Evolutionary conservation across 2,113 vertebrate genomes (phyloP).

Genomic region (Pseudolaguvia tuberculata): DNA sequence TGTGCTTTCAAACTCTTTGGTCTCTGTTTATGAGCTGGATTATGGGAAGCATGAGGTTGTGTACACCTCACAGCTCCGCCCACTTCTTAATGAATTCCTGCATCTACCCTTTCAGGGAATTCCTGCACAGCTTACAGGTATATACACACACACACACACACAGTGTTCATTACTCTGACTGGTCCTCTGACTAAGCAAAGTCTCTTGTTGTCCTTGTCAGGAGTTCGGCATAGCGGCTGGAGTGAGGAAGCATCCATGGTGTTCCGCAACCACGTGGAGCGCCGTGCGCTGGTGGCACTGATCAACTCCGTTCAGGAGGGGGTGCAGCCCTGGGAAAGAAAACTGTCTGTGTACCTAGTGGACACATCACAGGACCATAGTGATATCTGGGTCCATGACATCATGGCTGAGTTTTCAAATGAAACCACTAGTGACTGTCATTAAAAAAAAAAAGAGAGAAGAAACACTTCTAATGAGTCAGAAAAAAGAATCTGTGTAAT

Average conservation of each 20-base stretch:
- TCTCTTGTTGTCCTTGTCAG: constrained; percentile 60
- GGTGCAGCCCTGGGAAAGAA: constrained; percentile 71
- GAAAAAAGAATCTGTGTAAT: too few species aligned
- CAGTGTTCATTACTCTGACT: background rate
- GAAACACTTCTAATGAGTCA: too few species aligned
- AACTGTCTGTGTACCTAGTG: constrained; percentile 79
- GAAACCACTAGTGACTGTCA: constrained; percentile 42
- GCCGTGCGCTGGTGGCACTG: constrained; percentile 81
- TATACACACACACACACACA: background rate
- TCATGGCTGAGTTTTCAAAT: constrained; percentile 74
- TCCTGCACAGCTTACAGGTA: constrained; percentile 86
- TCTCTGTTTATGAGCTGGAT: constrained; percentile 87
- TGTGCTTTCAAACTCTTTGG: constrained; percentile 76
- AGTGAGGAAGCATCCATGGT: constrained; percentile 86
- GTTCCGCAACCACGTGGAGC: constrained; percentile 91
- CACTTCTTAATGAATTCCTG: constrained; percentile 76
- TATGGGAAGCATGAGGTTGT: constrained; percentile 87
- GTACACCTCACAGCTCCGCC: constrained; percentile 67
- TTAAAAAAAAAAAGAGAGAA: too few species aligned
- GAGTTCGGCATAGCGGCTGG: constrained; percentile 77
- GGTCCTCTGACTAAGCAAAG: background rate
- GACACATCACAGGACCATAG: constrained; percentile 77
- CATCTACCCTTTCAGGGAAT: constrained; percentile 89
- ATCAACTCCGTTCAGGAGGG: constrained; percentile 74
- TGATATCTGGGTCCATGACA: constrained; percentile 88